These are phyloP conservation scores for Rhizoglyphus robini DNA, from an alignment of 1,140 invertebrate genomes.

Conservation along the genomic window DNA sequence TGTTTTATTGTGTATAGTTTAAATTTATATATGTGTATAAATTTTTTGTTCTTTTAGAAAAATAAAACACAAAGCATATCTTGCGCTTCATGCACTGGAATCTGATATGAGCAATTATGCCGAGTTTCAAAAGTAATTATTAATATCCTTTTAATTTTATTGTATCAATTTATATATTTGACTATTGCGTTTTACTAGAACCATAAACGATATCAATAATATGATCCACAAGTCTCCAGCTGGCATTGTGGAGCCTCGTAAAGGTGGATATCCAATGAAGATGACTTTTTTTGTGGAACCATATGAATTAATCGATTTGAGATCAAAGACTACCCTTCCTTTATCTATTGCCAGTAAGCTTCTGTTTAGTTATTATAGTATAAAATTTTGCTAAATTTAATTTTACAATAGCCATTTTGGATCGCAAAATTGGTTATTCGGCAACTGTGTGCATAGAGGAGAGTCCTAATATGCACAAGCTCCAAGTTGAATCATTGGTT, in stretches of 20 bases:
- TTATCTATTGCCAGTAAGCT: slow-evolving; percentile 50
- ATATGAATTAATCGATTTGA: slow-evolving; percentile 70
- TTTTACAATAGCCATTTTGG: slow-evolving; percentile 42
- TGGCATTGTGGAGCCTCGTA: slow-evolving; percentile 45
- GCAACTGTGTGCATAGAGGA: slow-evolving; percentile 80
- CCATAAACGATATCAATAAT: slow-evolving; percentile 62
- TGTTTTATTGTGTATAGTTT: slow-evolving; percentile 11
- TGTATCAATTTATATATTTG: not conserved
- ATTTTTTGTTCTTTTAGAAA: slow-evolving; percentile 30
- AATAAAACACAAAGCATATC: slow-evolving; percentile 74
- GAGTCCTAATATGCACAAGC: slow-evolving; percentile 59
- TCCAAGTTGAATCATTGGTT: slow-evolving; percentile 62
- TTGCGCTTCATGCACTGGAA: slow-evolving; percentile 78
- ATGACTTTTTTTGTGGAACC: slow-evolving; percentile 89
- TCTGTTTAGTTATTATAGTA: slow-evolving; percentile 1
- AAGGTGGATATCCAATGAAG: slow-evolving; percentile 67
- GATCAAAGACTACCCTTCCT: slow-evolving; percentile 52
- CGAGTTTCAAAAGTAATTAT: slow-evolving; percentile 56
- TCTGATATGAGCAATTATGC: slow-evolving; percentile 70
- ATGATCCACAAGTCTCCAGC: slow-evolving; percentile 78
- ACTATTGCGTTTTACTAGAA: not conserved
- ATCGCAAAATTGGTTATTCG: slow-evolving; percentile 60
- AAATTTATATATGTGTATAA: not conserved
- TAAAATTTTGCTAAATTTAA: slow-evolving; percentile 3
- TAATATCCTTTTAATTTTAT: not conserved